A percentile compares a stretch with the other conserved stretches of the same genome.
phyloP scores from a whole-genome alignment of 2,113 vertebrate genomes.

The Cromileptes altivelis region DNA sequence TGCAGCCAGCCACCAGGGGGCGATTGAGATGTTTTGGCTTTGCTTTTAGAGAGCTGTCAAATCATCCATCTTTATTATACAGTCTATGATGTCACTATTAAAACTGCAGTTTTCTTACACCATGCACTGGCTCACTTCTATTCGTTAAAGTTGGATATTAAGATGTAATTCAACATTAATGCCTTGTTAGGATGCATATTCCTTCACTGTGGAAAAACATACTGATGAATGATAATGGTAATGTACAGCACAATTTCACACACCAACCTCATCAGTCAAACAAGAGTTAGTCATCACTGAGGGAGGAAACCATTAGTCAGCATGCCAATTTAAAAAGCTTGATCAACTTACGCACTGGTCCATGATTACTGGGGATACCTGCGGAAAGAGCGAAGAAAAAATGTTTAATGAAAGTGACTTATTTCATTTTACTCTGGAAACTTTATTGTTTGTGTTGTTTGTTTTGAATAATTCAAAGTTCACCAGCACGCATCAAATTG shows the following conservation, averaged over 20 bases:
- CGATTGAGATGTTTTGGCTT: too few species aligned
- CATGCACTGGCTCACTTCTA: constrained; percentile 5
- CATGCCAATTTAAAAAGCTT: constrained; percentile 62
- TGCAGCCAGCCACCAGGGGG: too few species aligned
- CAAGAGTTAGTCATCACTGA: constrained; percentile 38
- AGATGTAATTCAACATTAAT: constrained; percentile 17
- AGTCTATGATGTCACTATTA: background rate
- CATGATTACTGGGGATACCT: constrained; percentile 96
- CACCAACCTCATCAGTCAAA: constrained; percentile 41
- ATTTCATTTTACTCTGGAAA: constrained; percentile 13
- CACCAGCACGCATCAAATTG: constrained; percentile 20
- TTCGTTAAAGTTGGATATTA: background rate
- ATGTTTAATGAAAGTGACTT: constrained; percentile 28
- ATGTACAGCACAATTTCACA: constrained; percentile 26
- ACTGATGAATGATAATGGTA: constrained; percentile 27
- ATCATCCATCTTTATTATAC: too few species aligned
- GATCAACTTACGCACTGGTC: constrained; percentile 95
- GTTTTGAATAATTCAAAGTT: constrained; percentile 19
- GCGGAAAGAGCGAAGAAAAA: constrained; percentile 70
- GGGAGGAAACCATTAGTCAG: constrained; percentile 39
- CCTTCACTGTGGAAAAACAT: constrained; percentile 21
- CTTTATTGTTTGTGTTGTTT: background rate
- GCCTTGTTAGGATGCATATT: constrained; percentile 10
- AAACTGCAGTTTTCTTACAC: background rate
- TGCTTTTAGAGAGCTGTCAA: too few species aligned